phyloP scores from a whole-genome alignment of 2,113 vertebrate genomes.

The Alces alces region DNA sequence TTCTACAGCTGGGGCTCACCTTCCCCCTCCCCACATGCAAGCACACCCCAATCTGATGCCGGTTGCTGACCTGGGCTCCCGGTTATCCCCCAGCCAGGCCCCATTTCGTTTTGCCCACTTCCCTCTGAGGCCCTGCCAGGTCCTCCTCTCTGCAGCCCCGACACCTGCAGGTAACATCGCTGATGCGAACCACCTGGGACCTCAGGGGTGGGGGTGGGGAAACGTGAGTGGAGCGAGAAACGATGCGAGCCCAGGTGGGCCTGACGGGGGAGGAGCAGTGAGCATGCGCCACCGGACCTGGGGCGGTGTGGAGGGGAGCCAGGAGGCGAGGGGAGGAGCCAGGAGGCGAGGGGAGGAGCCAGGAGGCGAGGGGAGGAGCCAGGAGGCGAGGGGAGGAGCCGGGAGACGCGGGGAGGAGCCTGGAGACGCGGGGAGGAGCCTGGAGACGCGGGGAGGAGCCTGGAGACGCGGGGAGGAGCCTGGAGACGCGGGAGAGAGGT shows the following conservation, averaged over 20 bases:
- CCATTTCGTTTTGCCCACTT: background rate
- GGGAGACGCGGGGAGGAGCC: too few relatives aligned
- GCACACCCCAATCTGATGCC: background rate
- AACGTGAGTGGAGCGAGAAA: background rate
- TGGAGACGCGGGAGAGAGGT: background rate
- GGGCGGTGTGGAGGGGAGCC: background rate
- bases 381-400: background rate
- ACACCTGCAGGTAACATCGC: background rate
- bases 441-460: background rate
- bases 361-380: background rate
- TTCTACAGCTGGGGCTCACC: background rate
- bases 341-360: background rate
- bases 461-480: background rate
- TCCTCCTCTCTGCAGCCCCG: background rate
- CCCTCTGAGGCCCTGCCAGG: background rate
- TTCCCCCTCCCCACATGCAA: accelerated
- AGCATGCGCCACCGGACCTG: accelerated
- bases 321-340: background rate
- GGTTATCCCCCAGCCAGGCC: background rate
- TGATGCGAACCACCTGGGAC: background rate
- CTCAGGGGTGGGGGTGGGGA: background rate
- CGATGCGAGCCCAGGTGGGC: background rate
- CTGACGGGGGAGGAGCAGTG: background rate
- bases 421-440: background rate
- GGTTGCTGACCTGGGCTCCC: background rate